Evolutionary conservation across 1,140 invertebrate species (phyloP).

Genomic region (Palaemon carinicauda): DNA sequence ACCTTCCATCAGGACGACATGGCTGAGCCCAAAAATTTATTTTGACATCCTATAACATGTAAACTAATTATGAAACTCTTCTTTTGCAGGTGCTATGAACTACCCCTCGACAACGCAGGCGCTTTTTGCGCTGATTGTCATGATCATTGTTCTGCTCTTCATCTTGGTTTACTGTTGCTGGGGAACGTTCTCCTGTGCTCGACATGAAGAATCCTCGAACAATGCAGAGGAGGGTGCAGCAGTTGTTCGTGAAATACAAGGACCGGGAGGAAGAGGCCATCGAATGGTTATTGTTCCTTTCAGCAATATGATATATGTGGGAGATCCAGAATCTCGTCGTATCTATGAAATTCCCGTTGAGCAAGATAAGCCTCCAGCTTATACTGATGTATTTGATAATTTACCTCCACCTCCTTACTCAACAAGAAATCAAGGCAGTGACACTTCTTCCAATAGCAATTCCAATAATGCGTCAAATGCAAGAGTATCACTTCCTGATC

Average conservation of each 20-base stretch:
- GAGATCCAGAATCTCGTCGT: constrained; percentile 31
- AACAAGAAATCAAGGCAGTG: neutral
- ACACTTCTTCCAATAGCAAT: neutral
- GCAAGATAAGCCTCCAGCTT: constrained; percentile 40
- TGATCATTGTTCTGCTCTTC: constrained; percentile 70
- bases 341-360: constrained; percentile 41
- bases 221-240: neutral
- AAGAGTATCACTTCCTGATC: constrained; percentile 11
- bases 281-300: constrained; percentile 43
- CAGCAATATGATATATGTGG: constrained; percentile 46
- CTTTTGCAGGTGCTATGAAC: constrained; percentile 56
- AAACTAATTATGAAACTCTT: neutral
- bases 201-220: constrained; percentile 6
- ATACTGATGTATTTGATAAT: constrained; percentile 13
- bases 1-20: too few relatives aligned
- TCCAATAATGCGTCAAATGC: neutral
- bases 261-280: neutral
- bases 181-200: constrained; percentile 67
- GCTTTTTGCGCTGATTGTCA: constrained; percentile 69
- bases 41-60: neutral
- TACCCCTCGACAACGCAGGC: constrained; percentile 65
- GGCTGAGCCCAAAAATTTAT: too few relatives aligned
- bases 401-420: constrained; percentile 37
- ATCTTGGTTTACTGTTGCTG: constrained; percentile 72
- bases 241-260: neutral